Conservation (phyloP, 1,140 invertebrate species). For the Lanistes nyassanus region DNA sequence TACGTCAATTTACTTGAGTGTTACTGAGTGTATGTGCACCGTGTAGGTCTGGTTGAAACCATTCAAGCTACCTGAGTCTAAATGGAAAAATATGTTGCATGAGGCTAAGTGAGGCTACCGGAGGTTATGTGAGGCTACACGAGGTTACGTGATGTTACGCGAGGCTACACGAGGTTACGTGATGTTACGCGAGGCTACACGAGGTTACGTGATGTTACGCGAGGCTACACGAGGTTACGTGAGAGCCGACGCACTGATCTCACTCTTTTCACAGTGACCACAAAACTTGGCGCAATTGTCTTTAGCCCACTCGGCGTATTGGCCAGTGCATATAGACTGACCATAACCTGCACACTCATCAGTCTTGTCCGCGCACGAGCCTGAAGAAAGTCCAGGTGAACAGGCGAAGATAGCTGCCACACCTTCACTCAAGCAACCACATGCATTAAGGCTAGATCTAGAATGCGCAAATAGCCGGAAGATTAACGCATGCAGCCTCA, state of each 20-base stretch:
- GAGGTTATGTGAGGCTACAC: not conserved
- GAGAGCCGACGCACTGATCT: not conserved
- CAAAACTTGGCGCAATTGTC: slow-evolving; percentile 33
- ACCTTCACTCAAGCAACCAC: not conserved
- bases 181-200: not conserved
- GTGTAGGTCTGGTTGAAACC: no score
- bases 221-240: not conserved
- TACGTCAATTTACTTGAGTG: no score
- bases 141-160: not conserved
- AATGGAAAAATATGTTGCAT: no score
- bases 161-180: not conserved
- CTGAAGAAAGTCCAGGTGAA: not conserved
- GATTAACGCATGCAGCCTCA: no score
- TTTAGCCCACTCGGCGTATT: slow-evolving; percentile 31
- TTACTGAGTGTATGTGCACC: no score
- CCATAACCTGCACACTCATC: slow-evolving; percentile 23
- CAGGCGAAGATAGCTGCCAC: not conserved
- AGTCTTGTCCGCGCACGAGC: slow-evolving; percentile 8
- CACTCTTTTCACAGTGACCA: slow-evolving; percentile 12
- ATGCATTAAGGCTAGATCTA: no score
- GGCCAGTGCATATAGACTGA: slow-evolving; percentile 18
- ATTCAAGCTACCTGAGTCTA: no score
- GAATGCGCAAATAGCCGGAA: not conserved
- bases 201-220: no score
- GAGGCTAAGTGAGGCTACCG: no score